phyloP scores from a whole-genome alignment of 2,113 vertebrate species.

The Pseudopipra pipra region DNA sequence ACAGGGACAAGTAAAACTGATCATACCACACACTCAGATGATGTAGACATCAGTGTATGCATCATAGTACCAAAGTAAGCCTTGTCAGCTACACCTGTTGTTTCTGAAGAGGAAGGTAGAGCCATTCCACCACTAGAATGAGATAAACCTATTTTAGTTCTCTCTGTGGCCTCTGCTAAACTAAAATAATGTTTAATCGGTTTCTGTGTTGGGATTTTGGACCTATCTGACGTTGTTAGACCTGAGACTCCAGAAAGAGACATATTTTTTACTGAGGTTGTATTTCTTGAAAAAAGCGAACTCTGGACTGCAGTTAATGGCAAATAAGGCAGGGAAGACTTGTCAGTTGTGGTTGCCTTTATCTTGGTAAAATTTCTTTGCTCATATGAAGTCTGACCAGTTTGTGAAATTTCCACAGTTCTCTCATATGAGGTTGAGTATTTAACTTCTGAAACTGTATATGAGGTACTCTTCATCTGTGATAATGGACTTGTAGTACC shows the following conservation, averaged over 20 bases:
- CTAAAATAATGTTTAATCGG: neutral
- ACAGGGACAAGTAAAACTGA: neutral
- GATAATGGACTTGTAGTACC: neutral
- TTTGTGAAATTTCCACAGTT: neutral
- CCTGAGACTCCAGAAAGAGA: neutral
- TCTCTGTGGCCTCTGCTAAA: slow-evolving; percentile 19
- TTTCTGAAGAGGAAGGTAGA: neutral
- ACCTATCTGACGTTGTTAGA: neutral
- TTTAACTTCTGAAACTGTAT: slow-evolving; percentile 30
- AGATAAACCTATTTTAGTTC: neutral
- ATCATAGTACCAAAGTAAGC: slow-evolving; percentile 51
- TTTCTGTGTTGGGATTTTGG: neutral
- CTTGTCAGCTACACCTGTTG: neutral
- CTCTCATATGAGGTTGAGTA: slow-evolving; percentile 20
- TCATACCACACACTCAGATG: slow-evolving; percentile 66
- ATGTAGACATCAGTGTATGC: slow-evolving; percentile 24
- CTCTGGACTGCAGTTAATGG: slow-evolving; percentile 4
- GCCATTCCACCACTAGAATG: neutral
- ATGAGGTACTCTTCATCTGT: neutral
- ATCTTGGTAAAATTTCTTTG: neutral
- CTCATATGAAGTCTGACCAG: neutral
- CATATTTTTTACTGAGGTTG: neutral
- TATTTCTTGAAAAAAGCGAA: neutral
- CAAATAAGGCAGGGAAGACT: neutral
- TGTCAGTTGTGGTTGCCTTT: neutral